Percentiles rank a stretch among this genome's conserved stretches.
Conservation (phyloP, 1,140 invertebrate genomes). For the Rhyacophila brunnea region DNA sequence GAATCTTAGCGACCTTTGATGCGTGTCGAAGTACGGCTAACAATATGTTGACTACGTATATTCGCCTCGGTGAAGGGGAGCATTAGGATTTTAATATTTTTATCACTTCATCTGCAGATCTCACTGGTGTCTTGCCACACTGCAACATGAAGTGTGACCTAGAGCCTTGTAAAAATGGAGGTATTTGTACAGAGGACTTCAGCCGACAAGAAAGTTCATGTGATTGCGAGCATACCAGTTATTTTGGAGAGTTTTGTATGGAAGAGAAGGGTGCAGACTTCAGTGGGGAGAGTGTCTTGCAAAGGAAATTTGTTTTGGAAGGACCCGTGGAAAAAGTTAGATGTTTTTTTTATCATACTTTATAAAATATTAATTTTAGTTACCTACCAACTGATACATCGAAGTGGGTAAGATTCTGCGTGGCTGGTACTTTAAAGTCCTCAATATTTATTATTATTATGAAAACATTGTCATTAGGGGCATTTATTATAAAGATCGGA, state of each 20-base stretch:
- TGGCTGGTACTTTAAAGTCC: too few species aligned
- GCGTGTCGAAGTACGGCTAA: too few species aligned
- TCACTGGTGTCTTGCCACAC: slow-evolving; percentile 69
- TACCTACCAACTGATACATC: background rate
- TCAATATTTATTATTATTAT: too few species aligned
- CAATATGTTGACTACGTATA: too few species aligned
- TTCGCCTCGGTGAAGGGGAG: too few species aligned
- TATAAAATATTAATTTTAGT: background rate
- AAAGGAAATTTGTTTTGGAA: slow-evolving; percentile 70
- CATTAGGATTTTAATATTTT: too few species aligned
- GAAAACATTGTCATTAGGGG: too few species aligned
- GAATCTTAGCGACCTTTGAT: too few species aligned
- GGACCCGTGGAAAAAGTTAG: slow-evolving; percentile 62
- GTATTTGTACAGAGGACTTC: slow-evolving; percentile 87
- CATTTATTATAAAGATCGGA: too few species aligned
- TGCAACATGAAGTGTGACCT: slow-evolving; percentile 89
- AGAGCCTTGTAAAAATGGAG: slow-evolving; percentile 83
- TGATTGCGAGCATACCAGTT: slow-evolving; percentile 85
- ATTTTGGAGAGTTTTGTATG: slow-evolving; percentile 75
- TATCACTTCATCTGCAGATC: slow-evolving; percentile 47
- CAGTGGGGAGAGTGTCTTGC: slow-evolving; percentile 78
- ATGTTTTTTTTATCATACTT: too few species aligned
- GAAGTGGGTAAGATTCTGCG: too few species aligned
- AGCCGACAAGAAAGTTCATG: slow-evolving; percentile 79
- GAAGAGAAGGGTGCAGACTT: slow-evolving; percentile 86